Evolutionary conservation across 2,113 vertebrate genomes (phyloP), one percentile per base, ranked within the genome.

Genomic region (Alouatta palliata): DNA sequence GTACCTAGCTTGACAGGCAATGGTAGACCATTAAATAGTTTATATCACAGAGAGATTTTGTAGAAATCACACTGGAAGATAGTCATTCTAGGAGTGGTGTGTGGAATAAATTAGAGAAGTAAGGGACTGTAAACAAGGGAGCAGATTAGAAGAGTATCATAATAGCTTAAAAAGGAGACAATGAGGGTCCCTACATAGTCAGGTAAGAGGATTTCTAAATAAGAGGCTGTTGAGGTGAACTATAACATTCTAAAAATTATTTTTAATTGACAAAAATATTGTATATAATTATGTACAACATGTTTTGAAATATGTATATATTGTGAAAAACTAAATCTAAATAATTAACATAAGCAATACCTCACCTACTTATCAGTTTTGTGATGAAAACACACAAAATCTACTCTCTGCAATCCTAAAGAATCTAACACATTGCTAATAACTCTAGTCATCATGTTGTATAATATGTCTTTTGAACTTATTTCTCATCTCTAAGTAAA

Each of bases 11-110:
- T 83, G 27, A 49, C 82, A 90, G n/a, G 30, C 25, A 56, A 5
- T 86, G 32, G 32, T 49, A 87, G 86, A 73, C 43, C 47, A 71
- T 92, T 83, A 82, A 71, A 27, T 87, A n/a, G n/a, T 95, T 95
- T 70, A 14, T 85, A 86, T 94, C n/a, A 12, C 17, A 52, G n/a
- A 49, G 25, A 4, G 37, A 45, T 91, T 86, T 97, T 61, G 58
- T 75, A 80, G 43, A 88, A 93, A 37, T 14, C n/a, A 80, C 5
- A 30, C 30, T n/a, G 76, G 61, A 87, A 58, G 43, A 56, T 7
- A 91, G 37, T 83, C 66, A 45, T n/a, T 30, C 37, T 87, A 66
- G 3, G 5, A 77, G 70, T 64, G 49, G 9, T 54, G 0, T 82
- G 5, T 2, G 4, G 40, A 86, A 76, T 82, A 70, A 54, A 83